Evolutionary conservation across 1,140 invertebrate genomes (phyloP), one percentile per base, ranked within the genome.

Genomic region (Solenopsis fugax): DNA sequence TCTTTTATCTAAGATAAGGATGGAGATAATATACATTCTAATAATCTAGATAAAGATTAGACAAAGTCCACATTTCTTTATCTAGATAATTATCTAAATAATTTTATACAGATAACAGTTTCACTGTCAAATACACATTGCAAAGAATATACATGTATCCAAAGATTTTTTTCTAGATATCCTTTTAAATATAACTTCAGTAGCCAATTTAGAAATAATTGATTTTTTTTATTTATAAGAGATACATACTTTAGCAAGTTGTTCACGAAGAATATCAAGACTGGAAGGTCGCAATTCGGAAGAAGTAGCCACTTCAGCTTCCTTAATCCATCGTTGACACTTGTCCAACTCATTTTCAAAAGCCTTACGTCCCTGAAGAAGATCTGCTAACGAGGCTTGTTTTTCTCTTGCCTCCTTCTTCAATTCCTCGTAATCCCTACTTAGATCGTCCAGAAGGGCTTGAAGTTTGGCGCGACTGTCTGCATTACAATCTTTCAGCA

Each of bases 281-380:
- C 96, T 98, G 1, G 97, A 96, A 29, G 97, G 96, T 69, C 97
- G 96, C 4, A 98, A 94, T 91, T 98, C 98, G 50, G 97, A 96
- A 16, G 97, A 97, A 0, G 97, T 97, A 16, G 97, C 97, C 9
- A 98, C 97, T 95, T 98, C 98, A 65, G 98, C 97, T 96, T 98
- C 97, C 73, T 98, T 97, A 24, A 98, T 95, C 98, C 98, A 98
- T 87, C 98, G 96, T 87, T 97, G 96, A 92, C 97, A 97, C 89
- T 97, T 97, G 80, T 98, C 97, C 62, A 98, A 96, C 85, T 98
- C 97, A 75, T 96, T 96, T 94, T 99, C 98, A 91, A 99, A 98
- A 21, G 97, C 96, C 93, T 97, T 97, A 89, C 98, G 96, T 24
- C 97, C 96, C 94, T 97, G 96, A 13, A 98, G 94, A 13, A 98